Evolutionary conservation across 2,113 vertebrate genomes (phyloP).

Genomic region (Strix uralensis): DNA sequence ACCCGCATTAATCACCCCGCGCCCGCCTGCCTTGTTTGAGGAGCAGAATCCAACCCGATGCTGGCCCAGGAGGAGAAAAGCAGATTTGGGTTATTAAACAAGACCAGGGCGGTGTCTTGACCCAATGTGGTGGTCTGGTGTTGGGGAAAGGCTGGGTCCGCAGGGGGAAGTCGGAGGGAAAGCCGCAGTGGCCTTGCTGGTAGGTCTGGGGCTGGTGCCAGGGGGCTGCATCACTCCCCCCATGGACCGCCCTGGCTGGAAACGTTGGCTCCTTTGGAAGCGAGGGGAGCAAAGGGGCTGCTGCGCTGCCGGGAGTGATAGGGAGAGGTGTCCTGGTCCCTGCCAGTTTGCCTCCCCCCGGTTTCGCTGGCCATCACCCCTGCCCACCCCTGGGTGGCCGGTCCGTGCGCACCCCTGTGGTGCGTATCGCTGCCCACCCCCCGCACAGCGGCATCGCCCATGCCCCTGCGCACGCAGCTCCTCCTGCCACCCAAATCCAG

Average conservation of each 20-base stretch:
- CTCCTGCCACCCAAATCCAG: neutral
- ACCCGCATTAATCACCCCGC: neutral
- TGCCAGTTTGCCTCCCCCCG: rapidly evolving
- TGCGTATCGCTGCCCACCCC: rapidly evolving
- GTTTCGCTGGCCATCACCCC: neutral
- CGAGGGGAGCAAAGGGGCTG: neutral
- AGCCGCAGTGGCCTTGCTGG: neutral
- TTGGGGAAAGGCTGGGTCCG: neutral
- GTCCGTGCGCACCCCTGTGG: neutral
- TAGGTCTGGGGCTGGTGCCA: no score
- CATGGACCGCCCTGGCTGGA: neutral
- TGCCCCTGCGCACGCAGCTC: neutral
- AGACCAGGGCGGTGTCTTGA: neutral
- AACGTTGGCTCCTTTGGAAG: neutral
- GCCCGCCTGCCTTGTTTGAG: neutral
- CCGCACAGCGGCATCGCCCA: neutral
- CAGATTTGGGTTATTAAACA: neutral
- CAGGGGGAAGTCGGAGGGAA: neutral
- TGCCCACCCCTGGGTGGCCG: neutral
- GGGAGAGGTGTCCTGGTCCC: rapidly evolving
- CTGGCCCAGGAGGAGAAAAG: neutral
- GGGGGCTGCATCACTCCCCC: neutral
- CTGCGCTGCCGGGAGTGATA: rapidly evolving
- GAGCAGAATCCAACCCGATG: neutral
- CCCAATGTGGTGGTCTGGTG: rapidly evolving